Conservation (phyloP, 2,888 invertebrate species). For the Cenopis cana region DNA sequence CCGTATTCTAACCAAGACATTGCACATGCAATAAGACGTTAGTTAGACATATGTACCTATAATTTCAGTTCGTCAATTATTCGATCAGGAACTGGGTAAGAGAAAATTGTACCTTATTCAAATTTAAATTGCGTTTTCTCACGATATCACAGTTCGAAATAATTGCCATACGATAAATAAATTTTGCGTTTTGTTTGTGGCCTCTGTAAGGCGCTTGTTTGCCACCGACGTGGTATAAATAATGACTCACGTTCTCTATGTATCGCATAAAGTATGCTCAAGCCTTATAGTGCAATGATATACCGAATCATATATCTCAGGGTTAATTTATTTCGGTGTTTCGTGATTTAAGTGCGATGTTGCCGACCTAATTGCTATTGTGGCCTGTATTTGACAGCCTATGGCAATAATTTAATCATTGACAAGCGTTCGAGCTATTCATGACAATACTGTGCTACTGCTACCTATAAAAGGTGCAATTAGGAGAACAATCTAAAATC, state of each 20-base stretch:
- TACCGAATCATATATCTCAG: constrained; percentile 29
- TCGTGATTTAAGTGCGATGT: constrained; percentile 25
- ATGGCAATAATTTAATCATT: constrained; percentile 29
- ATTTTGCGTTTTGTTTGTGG: too few relatives aligned
- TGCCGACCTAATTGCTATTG: constrained; percentile 27
- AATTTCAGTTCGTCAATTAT: not conserved
- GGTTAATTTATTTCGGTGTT: constrained; percentile 30
- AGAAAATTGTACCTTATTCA: too few relatives aligned
- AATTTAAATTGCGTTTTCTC: too few relatives aligned
- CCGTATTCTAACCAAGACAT: not conserved
- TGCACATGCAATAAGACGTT: not conserved
- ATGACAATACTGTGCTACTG: not conserved
- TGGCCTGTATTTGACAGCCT: constrained; percentile 32
- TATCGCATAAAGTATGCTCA: constrained; percentile 8
- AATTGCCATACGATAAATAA: too few relatives aligned
- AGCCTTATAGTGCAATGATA: constrained; percentile 22
- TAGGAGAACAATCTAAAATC: not conserved
- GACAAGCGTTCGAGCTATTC: constrained; percentile 31
- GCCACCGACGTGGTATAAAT: not conserved
- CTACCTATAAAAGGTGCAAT: not conserved
- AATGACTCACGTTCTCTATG: not conserved
- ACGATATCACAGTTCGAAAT: too few relatives aligned
- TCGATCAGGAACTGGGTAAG: not conserved
- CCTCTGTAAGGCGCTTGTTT: too few relatives aligned
- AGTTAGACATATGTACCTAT: too few relatives aligned